Percentiles rank a stretch among this genome's conserved stretches.
Conservation (phyloP, 2,888 invertebrate species). For the Eumacrocentrus americanus region DNA sequence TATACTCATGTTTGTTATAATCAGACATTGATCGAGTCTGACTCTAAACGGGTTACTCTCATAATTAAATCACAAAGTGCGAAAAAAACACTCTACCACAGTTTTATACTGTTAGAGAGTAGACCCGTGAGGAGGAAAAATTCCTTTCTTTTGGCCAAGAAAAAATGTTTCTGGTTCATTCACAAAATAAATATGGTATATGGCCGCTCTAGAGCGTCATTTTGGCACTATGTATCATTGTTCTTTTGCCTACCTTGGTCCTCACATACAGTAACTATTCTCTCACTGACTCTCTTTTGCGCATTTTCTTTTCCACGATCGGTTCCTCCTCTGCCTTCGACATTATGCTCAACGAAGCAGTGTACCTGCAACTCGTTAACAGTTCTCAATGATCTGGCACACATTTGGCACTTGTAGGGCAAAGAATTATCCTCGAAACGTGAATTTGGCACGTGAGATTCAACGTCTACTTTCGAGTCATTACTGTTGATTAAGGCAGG, state of each 20-base stretch:
- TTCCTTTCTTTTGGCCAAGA: neutral
- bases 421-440: conserved; percentile 26
- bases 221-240: conserved; percentile 71
- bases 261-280: conserved; percentile 55
- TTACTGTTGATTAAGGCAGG: conserved; percentile 42
- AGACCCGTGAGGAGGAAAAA: neutral
- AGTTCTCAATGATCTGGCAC: conserved; percentile 47
- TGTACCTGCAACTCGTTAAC: conserved; percentile 53
- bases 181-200: conserved; percentile 23
- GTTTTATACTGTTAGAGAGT: no score
- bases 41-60: no score
- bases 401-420: conserved; percentile 53
- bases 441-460: conserved; percentile 30
- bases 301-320: conserved; percentile 60
- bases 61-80: no score
- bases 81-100: no score
- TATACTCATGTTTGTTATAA: no score
- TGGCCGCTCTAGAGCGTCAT: conserved; percentile 38
- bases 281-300: conserved; percentile 61
- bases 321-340: conserved; percentile 50
- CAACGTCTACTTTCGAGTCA: no score
- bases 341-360: conserved; percentile 54
- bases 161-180: neutral
- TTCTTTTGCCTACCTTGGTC: conserved; percentile 65
- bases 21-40: no score